Conservation (phyloP, 2,797 vertebrate genomes). For the Fundulus diaphanus region DNA sequence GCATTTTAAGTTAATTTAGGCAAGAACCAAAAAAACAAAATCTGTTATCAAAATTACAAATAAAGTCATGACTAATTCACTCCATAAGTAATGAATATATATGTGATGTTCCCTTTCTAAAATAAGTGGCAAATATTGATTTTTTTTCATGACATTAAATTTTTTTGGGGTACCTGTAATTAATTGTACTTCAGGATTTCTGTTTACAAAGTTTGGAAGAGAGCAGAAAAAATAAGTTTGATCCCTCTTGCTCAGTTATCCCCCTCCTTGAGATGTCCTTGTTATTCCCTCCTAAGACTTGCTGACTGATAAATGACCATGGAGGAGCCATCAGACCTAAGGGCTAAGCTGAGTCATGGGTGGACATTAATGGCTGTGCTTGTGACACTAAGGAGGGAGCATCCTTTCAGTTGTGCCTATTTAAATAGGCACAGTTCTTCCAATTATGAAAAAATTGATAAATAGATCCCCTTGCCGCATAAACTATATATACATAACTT, state of each 20-base stretch:
- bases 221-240: constrained; percentile 27
- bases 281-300: constrained; percentile 37
- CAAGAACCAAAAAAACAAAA: no score
- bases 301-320: constrained; percentile 62
- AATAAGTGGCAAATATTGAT: neutral
- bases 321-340: constrained; percentile 47
- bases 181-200: no score
- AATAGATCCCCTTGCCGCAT: no score
- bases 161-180: neutral
- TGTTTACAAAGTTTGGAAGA: constrained; percentile 34
- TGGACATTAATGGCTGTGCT: constrained; percentile 43
- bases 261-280: constrained; percentile 43
- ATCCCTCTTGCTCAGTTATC: constrained; percentile 29
- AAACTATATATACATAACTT: no score
- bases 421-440: no score
- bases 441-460: no score
- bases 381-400: constrained; percentile 45
- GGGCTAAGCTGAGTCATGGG: constrained; percentile 42
- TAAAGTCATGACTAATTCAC: neutral
- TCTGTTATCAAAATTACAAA: neutral
- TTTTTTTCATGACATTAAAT: neutral
- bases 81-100: neutral
- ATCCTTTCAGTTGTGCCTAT: constrained; percentile 27
- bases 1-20: no score
- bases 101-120: neutral